Percentiles rank a stretch among this genome's conserved stretches.
phyloP scores from a whole-genome alignment of 1,140 invertebrate genomes.

The Diachasma alloeum region DNA sequence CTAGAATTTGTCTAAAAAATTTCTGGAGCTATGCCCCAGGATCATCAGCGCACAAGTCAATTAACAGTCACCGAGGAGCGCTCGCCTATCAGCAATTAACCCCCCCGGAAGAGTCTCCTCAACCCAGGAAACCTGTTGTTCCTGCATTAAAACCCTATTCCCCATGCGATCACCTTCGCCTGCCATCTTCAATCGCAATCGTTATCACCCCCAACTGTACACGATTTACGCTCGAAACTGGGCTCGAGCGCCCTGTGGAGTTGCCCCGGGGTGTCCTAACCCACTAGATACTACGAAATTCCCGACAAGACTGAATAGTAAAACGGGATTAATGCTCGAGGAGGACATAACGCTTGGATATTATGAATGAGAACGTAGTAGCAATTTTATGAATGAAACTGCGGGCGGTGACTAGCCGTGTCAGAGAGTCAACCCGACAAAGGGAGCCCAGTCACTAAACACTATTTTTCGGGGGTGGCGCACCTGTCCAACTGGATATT shows the following conservation, averaged over 20 bases:
- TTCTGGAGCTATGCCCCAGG: too few species aligned
- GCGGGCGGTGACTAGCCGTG: not conserved
- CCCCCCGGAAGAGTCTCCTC: too few species aligned
- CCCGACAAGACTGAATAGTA: not conserved
- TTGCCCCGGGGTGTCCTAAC: too few species aligned
- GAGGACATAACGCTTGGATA: not conserved
- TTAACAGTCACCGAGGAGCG: too few species aligned
- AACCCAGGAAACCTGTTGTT: too few species aligned
- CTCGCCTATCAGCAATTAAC: too few species aligned
- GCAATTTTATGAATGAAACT: not conserved
- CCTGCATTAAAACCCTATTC: too few species aligned
- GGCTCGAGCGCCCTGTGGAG: not conserved
- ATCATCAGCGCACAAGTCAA: too few species aligned
- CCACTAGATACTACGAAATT: not conserved
- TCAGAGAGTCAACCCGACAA: not conserved
- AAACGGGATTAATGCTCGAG: conserved; percentile 2
- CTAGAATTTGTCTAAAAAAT: too few species aligned
- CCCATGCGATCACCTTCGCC: too few species aligned
- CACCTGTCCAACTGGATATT: not conserved
- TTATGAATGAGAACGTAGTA: conserved; percentile 1
- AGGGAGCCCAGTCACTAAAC: not conserved
- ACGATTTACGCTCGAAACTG: not conserved
- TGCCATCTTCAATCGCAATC: not conserved
- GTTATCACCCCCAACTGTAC: not conserved
- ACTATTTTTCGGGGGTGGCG: not conserved